Evolutionary conservation across 2,888 invertebrate genomes (phyloP).

Genomic region (Trimorus sp.): DNA sequence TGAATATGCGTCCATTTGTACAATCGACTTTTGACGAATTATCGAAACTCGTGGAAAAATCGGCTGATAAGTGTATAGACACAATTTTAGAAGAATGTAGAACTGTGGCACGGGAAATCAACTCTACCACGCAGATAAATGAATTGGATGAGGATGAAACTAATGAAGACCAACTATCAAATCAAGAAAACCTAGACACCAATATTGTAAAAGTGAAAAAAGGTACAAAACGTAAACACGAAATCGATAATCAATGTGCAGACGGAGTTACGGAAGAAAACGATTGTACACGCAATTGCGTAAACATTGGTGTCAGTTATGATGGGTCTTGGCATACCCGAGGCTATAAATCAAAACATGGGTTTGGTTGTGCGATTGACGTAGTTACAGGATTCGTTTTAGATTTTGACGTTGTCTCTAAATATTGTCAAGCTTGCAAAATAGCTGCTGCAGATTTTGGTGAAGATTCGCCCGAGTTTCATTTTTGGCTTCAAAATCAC

Average conservation of each 20-base stretch:
- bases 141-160: too few relatives aligned
- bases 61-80: conserved; percentile 3
- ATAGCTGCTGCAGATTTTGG: conserved; percentile 32
- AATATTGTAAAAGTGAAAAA: neutral
- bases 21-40: conserved; percentile 12
- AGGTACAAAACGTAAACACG: too few relatives aligned
- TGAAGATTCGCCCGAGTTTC: conserved; percentile 52
- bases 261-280: neutral
- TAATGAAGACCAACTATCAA: too few relatives aligned
- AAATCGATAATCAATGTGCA: too few relatives aligned
- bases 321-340: conserved; percentile 63
- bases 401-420: conserved; percentile 59
- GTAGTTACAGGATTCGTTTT: conserved; percentile 55
- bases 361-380: conserved; percentile 62
- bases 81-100: conserved; percentile 7
- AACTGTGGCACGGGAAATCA: too few relatives aligned
- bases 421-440: conserved; percentile 63
- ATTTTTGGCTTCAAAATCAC: conserved; percentile 61
- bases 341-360: conserved; percentile 62
- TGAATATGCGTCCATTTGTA: conserved; percentile 20
- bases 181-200: neutral
- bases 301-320: conserved; percentile 52
- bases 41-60: neutral
- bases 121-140: too few relatives aligned
- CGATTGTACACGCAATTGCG: neutral